These are phyloP conservation scores for Drosophila mayri DNA, from an alignment of 1,140 invertebrate genomes.

Conservation along the genomic window DNA sequence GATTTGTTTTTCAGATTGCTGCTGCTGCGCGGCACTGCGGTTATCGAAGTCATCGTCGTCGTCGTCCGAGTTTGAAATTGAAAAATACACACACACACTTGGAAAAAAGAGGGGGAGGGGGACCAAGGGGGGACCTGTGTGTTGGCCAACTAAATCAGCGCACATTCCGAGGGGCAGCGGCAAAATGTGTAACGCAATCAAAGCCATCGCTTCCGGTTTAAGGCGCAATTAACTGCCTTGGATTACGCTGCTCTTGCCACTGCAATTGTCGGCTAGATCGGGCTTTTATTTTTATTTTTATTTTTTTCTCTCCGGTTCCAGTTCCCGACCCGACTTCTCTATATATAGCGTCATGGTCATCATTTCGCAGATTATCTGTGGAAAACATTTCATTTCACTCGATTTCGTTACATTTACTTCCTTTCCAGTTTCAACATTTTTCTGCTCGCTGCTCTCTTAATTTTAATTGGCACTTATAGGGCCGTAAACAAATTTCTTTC, in stretches of 20 bases:
- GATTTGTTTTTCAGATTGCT: slow-evolving; percentile 82
- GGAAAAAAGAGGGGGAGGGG: not conserved
- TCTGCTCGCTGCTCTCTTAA: slow-evolving; percentile 46
- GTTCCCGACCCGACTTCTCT: slow-evolving; percentile 20
- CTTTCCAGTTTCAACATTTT: slow-evolving; percentile 60
- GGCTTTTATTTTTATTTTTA: slow-evolving; percentile 17
- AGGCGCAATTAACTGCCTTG: slow-evolving; percentile 81
- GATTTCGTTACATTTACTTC: slow-evolving; percentile 48
- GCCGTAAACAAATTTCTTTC: slow-evolving; percentile 73
- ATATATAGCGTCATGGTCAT: slow-evolving; percentile 74
- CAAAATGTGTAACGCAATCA: slow-evolving; percentile 83
- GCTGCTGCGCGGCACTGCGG: slow-evolving; percentile 65
- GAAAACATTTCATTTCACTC: slow-evolving; percentile 52
- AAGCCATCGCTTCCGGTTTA: slow-evolving; percentile 83
- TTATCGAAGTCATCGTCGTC: slow-evolving; percentile 51
- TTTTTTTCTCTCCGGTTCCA: slow-evolving; percentile 12
- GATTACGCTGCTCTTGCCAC: slow-evolving; percentile 70
- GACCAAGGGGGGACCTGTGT: not conserved
- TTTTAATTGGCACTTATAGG: slow-evolving; percentile 74
- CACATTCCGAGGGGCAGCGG: slow-evolving; percentile 67
- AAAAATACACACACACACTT: slow-evolving; percentile 44
- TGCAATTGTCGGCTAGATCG: slow-evolving; percentile 46
- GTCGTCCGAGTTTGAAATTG: slow-evolving; percentile 54
- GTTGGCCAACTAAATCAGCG: slow-evolving; percentile 66
- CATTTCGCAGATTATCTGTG: slow-evolving; percentile 75